A percentile compares a stretch with the other conserved stretches of the same genome.
Evolutionary conservation across 2,888 invertebrate species (phyloP).

Genomic region (Synergus itoensis): DNA sequence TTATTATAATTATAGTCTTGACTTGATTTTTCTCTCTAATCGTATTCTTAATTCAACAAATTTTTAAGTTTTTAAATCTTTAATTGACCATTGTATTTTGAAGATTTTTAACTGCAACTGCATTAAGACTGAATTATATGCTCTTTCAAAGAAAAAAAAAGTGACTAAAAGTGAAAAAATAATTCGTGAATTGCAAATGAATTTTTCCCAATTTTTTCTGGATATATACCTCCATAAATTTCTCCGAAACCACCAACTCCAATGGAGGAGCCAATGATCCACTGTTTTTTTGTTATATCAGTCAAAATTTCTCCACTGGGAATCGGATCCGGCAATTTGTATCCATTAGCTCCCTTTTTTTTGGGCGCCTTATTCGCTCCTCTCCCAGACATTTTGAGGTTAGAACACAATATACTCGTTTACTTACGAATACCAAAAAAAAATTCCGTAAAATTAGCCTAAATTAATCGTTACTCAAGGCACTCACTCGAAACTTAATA

Average conservation of each 20-base stretch:
- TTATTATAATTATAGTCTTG: no score
- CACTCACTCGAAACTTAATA: neutral
- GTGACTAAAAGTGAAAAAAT: neutral
- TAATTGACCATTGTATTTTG: no score
- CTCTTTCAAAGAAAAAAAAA: neutral
- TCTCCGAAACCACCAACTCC: conserved; percentile 97
- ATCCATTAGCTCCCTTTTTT: conserved; percentile 78
- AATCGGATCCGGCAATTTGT: conserved; percentile 85
- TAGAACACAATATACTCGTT: conserved; percentile 39
- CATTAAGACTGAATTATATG: no score
- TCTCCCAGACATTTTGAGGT: conserved; percentile 67
- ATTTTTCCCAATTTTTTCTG: neutral
- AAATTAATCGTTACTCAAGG: neutral
- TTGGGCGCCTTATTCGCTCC: conserved; percentile 67
- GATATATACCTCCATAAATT: conserved; percentile 88
- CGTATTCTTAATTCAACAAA: no score
- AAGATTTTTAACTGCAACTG: no score
- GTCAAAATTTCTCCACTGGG: conserved; percentile 87
- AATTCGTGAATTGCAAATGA: neutral
- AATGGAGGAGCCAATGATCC: conserved; percentile 92
- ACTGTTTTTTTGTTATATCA: conserved; percentile 88
- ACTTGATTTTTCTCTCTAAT: neutral
- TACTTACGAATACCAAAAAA: neutral
- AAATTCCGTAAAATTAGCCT: neutral
- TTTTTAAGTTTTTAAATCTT: no score